These are phyloP conservation scores for Siniperca undulata DNA, from an alignment of 2,797 vertebrate genomes.

Conservation along the genomic window DNA sequence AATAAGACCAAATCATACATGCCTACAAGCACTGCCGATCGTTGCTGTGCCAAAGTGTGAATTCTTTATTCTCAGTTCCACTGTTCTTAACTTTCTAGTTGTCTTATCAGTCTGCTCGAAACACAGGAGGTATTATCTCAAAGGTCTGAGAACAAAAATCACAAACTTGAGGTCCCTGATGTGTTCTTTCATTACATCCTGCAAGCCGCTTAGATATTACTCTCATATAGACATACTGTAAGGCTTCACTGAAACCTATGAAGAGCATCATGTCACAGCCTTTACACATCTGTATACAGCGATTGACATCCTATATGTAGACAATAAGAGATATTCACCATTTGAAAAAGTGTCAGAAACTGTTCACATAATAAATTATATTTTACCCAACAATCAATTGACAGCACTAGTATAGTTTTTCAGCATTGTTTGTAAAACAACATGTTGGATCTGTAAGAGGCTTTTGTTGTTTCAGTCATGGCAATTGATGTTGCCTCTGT, in stretches of 20 bases:
- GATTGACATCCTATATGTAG: neutral
- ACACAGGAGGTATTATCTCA: slow-evolving; percentile 9
- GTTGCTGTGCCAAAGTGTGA: neutral
- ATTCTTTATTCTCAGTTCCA: neutral
- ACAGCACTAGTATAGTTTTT: neutral
- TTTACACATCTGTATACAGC: slow-evolving; percentile 77
- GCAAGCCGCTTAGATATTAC: slow-evolving; percentile 87
- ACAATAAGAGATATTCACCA: neutral
- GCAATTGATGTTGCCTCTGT: slow-evolving; percentile 29
- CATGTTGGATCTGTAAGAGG: slow-evolving; percentile 27
- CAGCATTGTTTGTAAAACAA: slow-evolving; percentile 36
- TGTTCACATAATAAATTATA: neutral
- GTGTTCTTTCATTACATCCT: slow-evolving; percentile 83
- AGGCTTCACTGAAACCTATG: slow-evolving; percentile 86
- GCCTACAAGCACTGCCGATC: neutral
- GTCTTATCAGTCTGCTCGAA: slow-evolving; percentile 24
- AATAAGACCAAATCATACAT: neutral
- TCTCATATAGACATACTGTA: slow-evolving; percentile 84
- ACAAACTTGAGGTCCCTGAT: slow-evolving; percentile 32
- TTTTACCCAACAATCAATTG: slow-evolving; percentile 9
- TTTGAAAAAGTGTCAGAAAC: neutral
- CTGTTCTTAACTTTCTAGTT: neutral
- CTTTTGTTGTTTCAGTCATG: slow-evolving; percentile 49
- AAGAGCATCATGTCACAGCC: slow-evolving; percentile 86
- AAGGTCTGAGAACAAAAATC: slow-evolving; percentile 9